Percentiles rank a stretch among this genome's conserved stretches.
These are phyloP conservation scores for Perca flavescens DNA, from an alignment of 2,113 vertebrate genomes.

Conservation along the genomic window DNA sequence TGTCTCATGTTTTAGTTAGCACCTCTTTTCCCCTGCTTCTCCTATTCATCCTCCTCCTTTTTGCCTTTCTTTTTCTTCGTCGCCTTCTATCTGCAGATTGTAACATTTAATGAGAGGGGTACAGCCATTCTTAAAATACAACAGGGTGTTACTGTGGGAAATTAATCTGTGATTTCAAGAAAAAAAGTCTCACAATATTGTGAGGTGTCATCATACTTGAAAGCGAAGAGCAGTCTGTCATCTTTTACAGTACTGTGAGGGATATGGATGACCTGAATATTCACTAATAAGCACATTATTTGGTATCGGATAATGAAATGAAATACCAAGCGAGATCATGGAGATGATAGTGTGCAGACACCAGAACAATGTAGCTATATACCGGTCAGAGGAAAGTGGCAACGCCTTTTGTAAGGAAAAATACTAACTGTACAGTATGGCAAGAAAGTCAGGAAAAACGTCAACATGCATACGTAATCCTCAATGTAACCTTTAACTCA, in stretches of 20 bases:
- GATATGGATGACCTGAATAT: neutral
- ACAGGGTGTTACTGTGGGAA: neutral
- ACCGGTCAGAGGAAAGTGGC: neutral
- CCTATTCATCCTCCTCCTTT: neutral
- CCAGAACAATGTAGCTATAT: neutral
- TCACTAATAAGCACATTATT: neutral
- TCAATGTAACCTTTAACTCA: neutral
- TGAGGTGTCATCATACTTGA: neutral
- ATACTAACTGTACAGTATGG: neutral
- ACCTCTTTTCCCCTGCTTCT: neutral
- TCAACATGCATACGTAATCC: neutral
- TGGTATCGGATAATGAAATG: neutral
- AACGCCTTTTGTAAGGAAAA: neutral
- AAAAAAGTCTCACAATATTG: neutral
- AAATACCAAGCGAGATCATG: neutral
- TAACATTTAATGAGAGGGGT: neutral
- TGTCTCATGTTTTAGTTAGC: neutral
- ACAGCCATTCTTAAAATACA: constrained; percentile 1
- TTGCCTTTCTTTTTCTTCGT: neutral
- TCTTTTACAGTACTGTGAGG: neutral
- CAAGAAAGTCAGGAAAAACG: neutral
- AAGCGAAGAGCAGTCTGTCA: no score
- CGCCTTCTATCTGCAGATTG: neutral
- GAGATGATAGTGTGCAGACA: neutral
- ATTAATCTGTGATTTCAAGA: neutral